Evolutionary conservation across 2,113 vertebrate species (phyloP).

Genomic region (Cromileptes altivelis): DNA sequence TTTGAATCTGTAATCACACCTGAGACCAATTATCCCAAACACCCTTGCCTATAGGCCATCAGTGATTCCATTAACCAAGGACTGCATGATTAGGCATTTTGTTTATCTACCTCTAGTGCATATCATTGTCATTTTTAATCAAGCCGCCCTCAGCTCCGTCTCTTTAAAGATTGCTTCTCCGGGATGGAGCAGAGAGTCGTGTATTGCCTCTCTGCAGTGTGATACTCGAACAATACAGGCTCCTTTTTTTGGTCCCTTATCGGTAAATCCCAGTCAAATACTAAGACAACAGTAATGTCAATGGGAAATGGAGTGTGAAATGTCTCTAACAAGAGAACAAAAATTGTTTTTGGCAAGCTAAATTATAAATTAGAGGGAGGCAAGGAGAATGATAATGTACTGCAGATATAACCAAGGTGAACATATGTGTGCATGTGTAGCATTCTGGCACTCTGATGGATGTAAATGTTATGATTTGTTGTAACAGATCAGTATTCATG

Average conservation of each 20-base stretch:
- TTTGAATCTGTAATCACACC: conserved; percentile 74
- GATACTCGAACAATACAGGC: conserved; percentile 1
- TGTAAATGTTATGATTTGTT: background rate
- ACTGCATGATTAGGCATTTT: conserved; percentile 71
- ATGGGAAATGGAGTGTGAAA: conserved; percentile 60
- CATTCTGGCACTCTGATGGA: conserved; percentile 4
- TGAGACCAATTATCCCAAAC: conserved; percentile 74
- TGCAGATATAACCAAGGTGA: conserved; percentile 3
- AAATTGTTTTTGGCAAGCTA: conserved; percentile 35
- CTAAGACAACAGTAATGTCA: conserved; percentile 27
- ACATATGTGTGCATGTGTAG: background rate
- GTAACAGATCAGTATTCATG: background rate
- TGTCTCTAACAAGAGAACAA: conserved; percentile 25
- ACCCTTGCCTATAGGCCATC: conserved; percentile 49
- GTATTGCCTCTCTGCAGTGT: background rate
- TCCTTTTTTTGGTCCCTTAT: background rate
- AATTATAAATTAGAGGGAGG: conserved; percentile 42
- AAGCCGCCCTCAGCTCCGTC: conserved; percentile 36
- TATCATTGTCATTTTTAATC: conserved; percentile 73
- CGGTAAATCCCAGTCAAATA: background rate
- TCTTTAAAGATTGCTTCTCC: conserved; percentile 17
- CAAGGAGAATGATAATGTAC: conserved; percentile 2
- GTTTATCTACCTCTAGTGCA: conserved; percentile 63
- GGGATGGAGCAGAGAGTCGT: conserved; percentile 15
- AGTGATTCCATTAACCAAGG: conserved; percentile 56